Percentiles rank a stretch among this genome's conserved stretches.
Conservation (phyloP, 2,888 invertebrate genomes). For the Dione vanillae region DNA sequence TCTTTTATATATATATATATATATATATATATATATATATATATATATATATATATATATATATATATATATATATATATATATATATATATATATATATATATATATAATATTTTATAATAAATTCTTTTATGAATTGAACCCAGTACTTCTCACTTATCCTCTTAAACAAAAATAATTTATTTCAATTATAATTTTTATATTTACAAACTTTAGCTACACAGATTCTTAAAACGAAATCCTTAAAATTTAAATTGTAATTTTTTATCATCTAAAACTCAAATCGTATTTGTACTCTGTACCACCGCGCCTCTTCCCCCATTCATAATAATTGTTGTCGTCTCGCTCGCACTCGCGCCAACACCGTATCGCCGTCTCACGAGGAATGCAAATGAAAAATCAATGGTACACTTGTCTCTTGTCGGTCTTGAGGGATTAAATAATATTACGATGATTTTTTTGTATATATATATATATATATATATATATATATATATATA, state of each 20-base stretch:
- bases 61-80: too few relatives aligned
- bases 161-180: too few relatives aligned
- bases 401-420: conserved; percentile 56
- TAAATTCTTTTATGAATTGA: too few relatives aligned
- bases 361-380: conserved; percentile 53
- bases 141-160: too few relatives aligned
- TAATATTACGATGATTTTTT: conserved; percentile 23
- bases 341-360: conserved; percentile 55
- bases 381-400: conserved; percentile 70
- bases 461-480: neutral
- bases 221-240: too few relatives aligned
- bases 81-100: too few relatives aligned
- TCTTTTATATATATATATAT: too few relatives aligned
- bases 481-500: too few relatives aligned
- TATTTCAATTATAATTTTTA: too few relatives aligned
- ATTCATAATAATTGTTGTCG: conserved; percentile 60
- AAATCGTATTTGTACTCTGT: conserved; percentile 24
- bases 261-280: conserved; percentile 11
- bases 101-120: neutral
- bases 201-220: too few relatives aligned
- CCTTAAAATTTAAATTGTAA: neutral
- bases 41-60: too few relatives aligned
- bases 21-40: too few relatives aligned
- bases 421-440: conserved; percentile 32
- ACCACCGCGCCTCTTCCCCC: conserved; percentile 57